Conservation (phyloP, 1,140 invertebrate genomes). For the Cardiocondyla obscurior region DNA sequence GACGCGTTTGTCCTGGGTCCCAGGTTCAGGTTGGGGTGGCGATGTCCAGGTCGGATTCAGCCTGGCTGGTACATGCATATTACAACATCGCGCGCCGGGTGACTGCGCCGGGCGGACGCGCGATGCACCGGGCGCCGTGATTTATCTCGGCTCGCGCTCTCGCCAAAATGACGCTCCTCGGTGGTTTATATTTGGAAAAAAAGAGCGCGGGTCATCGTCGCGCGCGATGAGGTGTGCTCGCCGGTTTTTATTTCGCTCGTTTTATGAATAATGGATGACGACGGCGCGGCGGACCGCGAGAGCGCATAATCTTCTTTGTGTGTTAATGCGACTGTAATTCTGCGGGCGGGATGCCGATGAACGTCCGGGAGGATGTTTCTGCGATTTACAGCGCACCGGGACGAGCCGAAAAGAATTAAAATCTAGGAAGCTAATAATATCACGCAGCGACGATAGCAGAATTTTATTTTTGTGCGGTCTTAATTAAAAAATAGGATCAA, state of each 20-base stretch:
- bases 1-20: conserved; percentile 58
- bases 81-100: conserved; percentile 36
- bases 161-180: conserved; percentile 24
- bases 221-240: conserved; percentile 41
- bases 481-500: neutral
- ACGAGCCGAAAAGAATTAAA: neutral
- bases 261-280: conserved; percentile 55
- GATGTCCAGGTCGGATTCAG: conserved; percentile 26
- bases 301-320: conserved; percentile 51
- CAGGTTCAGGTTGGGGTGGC: neutral
- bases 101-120: conserved; percentile 19
- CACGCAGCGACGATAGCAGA: too few relatives aligned
- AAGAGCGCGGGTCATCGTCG: conserved; percentile 34
- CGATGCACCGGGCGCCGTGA: conserved; percentile 23
- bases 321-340: conserved; percentile 55
- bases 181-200: conserved; percentile 31
- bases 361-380: conserved; percentile 22
- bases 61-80: conserved; percentile 39
- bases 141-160: conserved; percentile 45
- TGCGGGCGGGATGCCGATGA: conserved; percentile 43
- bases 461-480: neutral
- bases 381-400: conserved; percentile 4
- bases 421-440: neutral
- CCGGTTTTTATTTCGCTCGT: conserved; percentile 33
- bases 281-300: conserved; percentile 27